A percentile compares a stretch with the other conserved stretches of the same genome.
phyloP scores from a whole-genome alignment of 2,113 vertebrate species.

The Acrocephalus arundinaceus region DNA sequence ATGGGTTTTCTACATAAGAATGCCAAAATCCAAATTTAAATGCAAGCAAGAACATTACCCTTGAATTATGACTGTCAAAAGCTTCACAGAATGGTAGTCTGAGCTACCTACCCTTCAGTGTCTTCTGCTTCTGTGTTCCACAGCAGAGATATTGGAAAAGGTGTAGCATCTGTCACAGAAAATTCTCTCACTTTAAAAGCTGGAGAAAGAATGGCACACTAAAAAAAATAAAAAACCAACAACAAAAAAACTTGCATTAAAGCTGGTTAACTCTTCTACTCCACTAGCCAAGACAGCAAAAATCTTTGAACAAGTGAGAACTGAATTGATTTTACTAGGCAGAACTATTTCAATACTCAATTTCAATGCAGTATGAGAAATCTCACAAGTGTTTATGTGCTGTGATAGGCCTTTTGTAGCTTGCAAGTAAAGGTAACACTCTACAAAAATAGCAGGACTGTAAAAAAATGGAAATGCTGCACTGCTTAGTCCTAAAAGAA shows the following conservation, averaged over 20 bases:
- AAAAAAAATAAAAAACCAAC: neutral
- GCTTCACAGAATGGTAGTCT: neutral
- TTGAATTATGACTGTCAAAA: neutral
- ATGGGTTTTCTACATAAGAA: neutral
- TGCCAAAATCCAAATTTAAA: neutral
- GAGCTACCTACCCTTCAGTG: constrained; percentile 75
- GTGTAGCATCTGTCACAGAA: constrained; percentile 79
- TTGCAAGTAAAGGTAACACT: neutral
- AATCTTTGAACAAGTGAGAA: neutral
- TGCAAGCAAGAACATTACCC: neutral
- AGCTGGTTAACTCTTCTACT: neutral
- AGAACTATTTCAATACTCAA: neutral
- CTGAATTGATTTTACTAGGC: neutral
- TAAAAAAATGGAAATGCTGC: neutral
- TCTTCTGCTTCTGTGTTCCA: constrained; percentile 81
- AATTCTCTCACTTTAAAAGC: constrained; percentile 85
- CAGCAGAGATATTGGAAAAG: constrained; percentile 80
- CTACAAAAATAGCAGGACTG: neutral
- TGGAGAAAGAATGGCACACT: constrained; percentile 84
- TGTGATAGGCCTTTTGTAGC: neutral
- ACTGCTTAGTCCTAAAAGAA: neutral
- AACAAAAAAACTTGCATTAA: neutral
- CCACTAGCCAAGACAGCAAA: neutral
- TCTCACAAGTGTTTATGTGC: neutral
- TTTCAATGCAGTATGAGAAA: neutral